Conservation (phyloP, 2,888 invertebrate genomes). For the Perdita meconis region DNA sequence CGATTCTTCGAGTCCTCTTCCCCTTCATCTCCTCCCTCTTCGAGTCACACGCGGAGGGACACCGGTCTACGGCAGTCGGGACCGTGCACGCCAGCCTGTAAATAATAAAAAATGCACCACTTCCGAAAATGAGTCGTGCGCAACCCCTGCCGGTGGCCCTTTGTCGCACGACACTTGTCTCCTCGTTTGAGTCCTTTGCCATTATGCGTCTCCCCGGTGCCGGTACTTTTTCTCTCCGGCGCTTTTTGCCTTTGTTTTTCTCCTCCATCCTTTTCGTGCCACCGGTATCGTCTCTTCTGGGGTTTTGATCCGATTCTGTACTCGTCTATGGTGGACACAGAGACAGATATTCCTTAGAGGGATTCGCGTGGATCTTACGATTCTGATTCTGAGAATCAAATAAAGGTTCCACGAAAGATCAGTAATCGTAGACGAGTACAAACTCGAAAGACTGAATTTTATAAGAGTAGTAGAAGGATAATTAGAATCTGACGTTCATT, state of each 20-base stretch:
- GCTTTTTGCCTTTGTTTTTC: conserved; percentile 10
- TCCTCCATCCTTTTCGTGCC: not conserved
- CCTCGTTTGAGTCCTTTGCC: conserved; percentile 64
- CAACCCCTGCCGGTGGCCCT: conserved; percentile 63
- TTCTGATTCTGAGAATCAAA: not conserved
- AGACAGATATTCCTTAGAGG: not conserved
- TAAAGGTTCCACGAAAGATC: too few species aligned
- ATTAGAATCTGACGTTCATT: too few species aligned
- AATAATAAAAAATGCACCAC: conserved; percentile 75
- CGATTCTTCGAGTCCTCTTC: not conserved
- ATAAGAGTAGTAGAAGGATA: too few species aligned
- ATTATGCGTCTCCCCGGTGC: conserved; percentile 49
- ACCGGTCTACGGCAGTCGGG: conserved; percentile 3
- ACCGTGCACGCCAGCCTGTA: conserved; percentile 47
- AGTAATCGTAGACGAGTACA: too few species aligned
- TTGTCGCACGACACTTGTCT: conserved; percentile 71
- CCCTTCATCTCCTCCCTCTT: not conserved
- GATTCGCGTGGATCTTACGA: not conserved
- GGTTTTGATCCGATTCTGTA: conserved; percentile 40
- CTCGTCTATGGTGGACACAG: not conserved
- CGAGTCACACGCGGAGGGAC: conserved; percentile 26
- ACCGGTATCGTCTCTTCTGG: conserved; percentile 22
- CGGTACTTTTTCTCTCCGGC: conserved; percentile 27
- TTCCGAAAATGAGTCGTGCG: conserved; percentile 73
- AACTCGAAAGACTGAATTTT: too few species aligned